Evolutionary conservation across 30 jellyfish, hydroid and myxozoan species (phyloP), one percentile per base, ranked within the genome.

Genomic region (Cassiopea andromeda): DNA sequence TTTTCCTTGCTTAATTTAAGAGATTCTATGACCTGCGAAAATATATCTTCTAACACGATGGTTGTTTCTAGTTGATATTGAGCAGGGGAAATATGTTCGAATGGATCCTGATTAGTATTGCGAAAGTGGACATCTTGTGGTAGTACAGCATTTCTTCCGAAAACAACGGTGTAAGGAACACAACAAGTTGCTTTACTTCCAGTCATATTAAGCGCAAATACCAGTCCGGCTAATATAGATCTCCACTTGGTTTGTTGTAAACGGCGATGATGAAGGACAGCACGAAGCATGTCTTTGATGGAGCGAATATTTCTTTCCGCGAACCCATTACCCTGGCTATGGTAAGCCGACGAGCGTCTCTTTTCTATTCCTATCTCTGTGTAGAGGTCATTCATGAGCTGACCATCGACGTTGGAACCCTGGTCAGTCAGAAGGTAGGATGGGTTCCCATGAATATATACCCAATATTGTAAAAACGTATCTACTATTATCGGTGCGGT

Each of bases 361-460:
- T 89, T 89, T 72, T 73, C 88, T 44, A 89, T 89, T 48, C 79
- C 85, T 16, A 89, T 61, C 70, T 48, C 50, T 27, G 71, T 81
- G 67, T 89, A 89, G 74, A 89, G n/a, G 48, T 89, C 92, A 1
- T 44, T 44, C 68, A 89, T 73, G 59, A 45, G 54, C 19, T 80
- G 87, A 46, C 96, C 95, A 68, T 88, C 91, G 48, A 88, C 87
- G 70, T 88, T 88, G 44, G 95, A 88, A 50, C 95, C 95, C 54
- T 87, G 90, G 77, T 77, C 95, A 47, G 90, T 48, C 49, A 87
- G 80, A 46, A 75, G 94, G 71, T 57, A 87, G 73, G 58, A 80
- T n/a, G 87, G 91, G 59, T 58, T 54, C 85, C 91, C 95, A 69
- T 80, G 91, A 38, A 44, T 68, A 48, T 77, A 49, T 16, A 88